Evolutionary conservation across 2,888 invertebrate species (phyloP).

Genomic region (Eupithecia subfuscata): DNA sequence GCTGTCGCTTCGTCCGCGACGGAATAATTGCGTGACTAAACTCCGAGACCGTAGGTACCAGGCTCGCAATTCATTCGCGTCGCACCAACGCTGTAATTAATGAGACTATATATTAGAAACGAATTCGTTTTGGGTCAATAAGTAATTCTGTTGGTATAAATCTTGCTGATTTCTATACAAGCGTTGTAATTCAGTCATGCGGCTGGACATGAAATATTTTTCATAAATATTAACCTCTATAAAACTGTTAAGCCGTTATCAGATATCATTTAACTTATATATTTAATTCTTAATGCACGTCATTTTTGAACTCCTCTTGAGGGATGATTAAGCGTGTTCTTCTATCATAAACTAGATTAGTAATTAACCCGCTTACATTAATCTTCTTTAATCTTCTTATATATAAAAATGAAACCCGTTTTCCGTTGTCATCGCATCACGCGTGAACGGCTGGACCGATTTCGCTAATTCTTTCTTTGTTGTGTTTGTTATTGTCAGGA

Average conservation of each 20-base stretch:
- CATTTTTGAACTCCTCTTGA: no score
- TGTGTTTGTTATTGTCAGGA: no score
- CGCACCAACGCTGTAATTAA: conserved; percentile 67
- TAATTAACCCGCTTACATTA: neutral
- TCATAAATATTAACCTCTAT: neutral
- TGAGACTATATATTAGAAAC: conserved; percentile 70
- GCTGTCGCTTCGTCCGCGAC: conserved; percentile 51
- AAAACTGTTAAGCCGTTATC: neutral
- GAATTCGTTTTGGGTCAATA: conserved; percentile 69
- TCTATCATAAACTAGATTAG: no score
- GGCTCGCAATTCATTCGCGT: conserved; percentile 67
- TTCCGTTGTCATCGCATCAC: no score
- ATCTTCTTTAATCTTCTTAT: no score
- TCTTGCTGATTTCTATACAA: conserved; percentile 51
- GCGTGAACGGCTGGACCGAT: no score
- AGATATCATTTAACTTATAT: neutral
- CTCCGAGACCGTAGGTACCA: conserved; percentile 60
- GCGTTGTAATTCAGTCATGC: conserved; percentile 18
- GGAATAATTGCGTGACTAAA: conserved; percentile 74
- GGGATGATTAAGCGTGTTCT: no score
- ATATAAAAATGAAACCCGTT: no score
- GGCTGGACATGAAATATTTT: neutral
- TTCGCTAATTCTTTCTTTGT: no score
- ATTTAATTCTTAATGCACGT: no score
- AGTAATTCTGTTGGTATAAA: conserved; percentile 57